Conservation (phyloP, 2,797 vertebrate genomes). For the Gymnoscopelus microlampas region DNA sequence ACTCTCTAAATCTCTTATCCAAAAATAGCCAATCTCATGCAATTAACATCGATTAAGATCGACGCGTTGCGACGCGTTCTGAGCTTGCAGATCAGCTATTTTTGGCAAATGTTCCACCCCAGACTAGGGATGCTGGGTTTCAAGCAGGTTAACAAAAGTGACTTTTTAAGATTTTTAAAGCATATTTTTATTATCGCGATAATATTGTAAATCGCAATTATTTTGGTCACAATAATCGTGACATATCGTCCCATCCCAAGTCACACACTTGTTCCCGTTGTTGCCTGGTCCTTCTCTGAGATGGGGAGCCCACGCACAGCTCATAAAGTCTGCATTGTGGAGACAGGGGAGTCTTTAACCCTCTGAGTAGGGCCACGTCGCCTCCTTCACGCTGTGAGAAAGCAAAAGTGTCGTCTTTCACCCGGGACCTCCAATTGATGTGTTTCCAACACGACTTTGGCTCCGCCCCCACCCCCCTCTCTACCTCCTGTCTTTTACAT, state of each 20-base stretch:
- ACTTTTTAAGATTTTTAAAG: no score
- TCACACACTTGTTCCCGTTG: conserved; percentile 39
- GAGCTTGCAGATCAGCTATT: no score
- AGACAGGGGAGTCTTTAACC: conserved; percentile 48
- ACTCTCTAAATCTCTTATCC: no score
- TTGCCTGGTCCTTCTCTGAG: conserved; percentile 16
- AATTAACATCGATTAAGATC: no score
- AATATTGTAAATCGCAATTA: no score
- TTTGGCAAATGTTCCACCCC: no score
- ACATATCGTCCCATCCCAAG: neutral
- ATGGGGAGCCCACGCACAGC: conserved; percentile 38
- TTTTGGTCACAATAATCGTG: no score
- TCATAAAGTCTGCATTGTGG: conserved; percentile 51
- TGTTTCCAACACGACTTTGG: conserved; percentile 32
- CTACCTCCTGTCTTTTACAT: conserved; percentile 36
- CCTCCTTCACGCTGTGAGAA: conserved; percentile 44
- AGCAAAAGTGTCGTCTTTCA: conserved; percentile 37
- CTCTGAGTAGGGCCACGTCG: conserved; percentile 32
- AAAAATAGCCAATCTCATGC: no score
- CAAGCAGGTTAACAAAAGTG: no score
- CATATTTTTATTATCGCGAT: no score
- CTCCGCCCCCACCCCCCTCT: neutral
- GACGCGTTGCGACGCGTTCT: no score
- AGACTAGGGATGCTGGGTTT: no score
- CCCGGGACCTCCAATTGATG: conserved; percentile 34